phyloP scores from a whole-genome alignment of 2,888 invertebrate species.

The Ephialtes manifestator region DNA sequence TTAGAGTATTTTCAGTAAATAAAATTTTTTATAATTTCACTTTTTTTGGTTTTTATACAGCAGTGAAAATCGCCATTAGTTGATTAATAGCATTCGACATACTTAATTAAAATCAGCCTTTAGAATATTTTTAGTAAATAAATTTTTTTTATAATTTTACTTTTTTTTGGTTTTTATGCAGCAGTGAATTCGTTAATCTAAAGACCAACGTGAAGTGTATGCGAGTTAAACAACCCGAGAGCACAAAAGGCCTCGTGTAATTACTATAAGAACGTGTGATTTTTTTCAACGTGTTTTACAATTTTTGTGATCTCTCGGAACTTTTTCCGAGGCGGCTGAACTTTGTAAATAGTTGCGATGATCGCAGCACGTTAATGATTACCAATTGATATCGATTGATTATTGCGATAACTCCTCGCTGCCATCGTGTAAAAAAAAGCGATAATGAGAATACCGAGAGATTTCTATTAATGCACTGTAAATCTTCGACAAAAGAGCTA shows the following conservation, averaged over 20 bases:
- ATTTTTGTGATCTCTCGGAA: constrained; percentile 67
- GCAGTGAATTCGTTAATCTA: constrained; percentile 34
- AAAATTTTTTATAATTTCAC: not conserved
- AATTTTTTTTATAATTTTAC: not conserved
- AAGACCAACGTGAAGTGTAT: not conserved
- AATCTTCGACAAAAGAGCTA: constrained; percentile 25
- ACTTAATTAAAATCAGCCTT: not conserved
- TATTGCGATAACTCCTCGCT: constrained; percentile 34
- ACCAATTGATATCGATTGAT: constrained; percentile 55
- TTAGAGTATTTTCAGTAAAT: not conserved
- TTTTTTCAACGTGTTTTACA: constrained; percentile 66
- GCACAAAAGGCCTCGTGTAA: constrained; percentile 52
- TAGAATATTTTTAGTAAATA: not conserved
- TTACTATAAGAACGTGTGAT: constrained; percentile 58
- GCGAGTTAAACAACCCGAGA: constrained; percentile 26
- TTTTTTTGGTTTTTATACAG: not conserved
- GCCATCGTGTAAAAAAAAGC: constrained; percentile 23
- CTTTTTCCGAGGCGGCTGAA: constrained; percentile 62
- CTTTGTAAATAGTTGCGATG: constrained; percentile 54
- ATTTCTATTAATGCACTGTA: constrained; percentile 52
- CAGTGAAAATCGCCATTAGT: constrained; percentile 4
- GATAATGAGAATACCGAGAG: constrained; percentile 53
- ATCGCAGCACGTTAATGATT: constrained; percentile 33
- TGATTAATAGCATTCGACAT: too few species aligned
- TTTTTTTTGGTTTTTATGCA: not conserved